phyloP scores from a whole-genome alignment of 2,888 invertebrate genomes.

The Ophion ellenae region DNA sequence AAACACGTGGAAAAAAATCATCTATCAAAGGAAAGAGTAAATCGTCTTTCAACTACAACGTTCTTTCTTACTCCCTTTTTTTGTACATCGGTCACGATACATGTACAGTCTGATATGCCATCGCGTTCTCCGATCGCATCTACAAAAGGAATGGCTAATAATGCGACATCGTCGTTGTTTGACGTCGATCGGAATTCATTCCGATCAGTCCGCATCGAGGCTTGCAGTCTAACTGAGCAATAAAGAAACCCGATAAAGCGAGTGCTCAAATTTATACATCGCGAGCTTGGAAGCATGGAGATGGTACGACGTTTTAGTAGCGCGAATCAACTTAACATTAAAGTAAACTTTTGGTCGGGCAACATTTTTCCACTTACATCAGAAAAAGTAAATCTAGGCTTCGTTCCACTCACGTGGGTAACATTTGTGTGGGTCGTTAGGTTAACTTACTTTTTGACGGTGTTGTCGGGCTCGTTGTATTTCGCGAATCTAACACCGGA shows the following conservation, averaged over 20 bases:
- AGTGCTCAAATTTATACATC: not conserved
- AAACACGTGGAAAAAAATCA: not conserved
- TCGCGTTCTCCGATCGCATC: not conserved
- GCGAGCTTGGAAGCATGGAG: slow-evolving; percentile 11
- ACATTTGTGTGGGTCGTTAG: slow-evolving; percentile 6
- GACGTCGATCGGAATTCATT: slow-evolving; percentile 6
- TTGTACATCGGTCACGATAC: not conserved
- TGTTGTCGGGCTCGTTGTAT: slow-evolving; percentile 48
- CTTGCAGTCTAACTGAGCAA: slow-evolving; percentile 4
- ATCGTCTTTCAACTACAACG: not conserved
- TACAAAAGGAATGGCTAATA: slow-evolving; percentile 49
- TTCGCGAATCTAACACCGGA: slow-evolving; percentile 56
- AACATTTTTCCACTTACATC: slow-evolving; percentile 68
- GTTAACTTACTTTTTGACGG: slow-evolving; percentile 45
- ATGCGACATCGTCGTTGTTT: slow-evolving; percentile 9
- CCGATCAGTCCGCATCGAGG: slow-evolving; percentile 24
- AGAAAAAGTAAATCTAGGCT: slow-evolving; percentile 18
- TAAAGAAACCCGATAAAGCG: slow-evolving; percentile 20
- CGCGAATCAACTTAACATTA: slow-evolving; percentile 66
- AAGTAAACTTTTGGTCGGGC: slow-evolving; percentile 68
- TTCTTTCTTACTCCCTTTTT: not conserved
- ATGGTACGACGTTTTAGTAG: slow-evolving; percentile 60
- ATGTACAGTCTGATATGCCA: not conserved
- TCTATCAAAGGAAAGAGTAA: not conserved
- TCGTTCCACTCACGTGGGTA: not conserved